Percentiles rank a stretch among this genome's conserved stretches.
phyloP scores from a whole-genome alignment of 2,888 invertebrate genomes.

The Chrysolina oricalcia region DNA sequence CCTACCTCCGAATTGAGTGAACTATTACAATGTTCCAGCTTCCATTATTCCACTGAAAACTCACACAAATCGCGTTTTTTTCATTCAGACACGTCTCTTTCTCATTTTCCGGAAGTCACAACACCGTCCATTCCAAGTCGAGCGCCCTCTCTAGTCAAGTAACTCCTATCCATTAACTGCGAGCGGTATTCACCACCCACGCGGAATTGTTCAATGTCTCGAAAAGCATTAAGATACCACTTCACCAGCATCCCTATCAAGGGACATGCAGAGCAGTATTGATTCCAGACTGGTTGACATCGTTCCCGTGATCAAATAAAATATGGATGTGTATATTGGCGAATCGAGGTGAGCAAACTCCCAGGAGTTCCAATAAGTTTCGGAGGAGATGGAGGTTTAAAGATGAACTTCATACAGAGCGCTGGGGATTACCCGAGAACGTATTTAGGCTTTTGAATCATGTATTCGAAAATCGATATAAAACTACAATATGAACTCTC shows the following conservation, averaged over 20 bases:
- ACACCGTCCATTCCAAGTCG: too few relatives aligned
- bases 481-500: too few relatives aligned
- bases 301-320: not conserved
- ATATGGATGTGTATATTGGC: not conserved
- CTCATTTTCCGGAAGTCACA: too few relatives aligned
- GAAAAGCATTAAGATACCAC: slow-evolving; percentile 41
- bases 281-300: slow-evolving; percentile 5
- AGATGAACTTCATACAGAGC: too few relatives aligned
- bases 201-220: slow-evolving; percentile 41
- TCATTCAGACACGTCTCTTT: not conserved
- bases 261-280: slow-evolving; percentile 10
- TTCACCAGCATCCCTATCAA: not conserved
- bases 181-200: not conserved
- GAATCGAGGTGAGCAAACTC: too few relatives aligned
- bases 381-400: too few relatives aligned
- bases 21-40: not conserved
- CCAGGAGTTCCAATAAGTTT: too few relatives aligned
- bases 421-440: too few relatives aligned
- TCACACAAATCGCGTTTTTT: not conserved
- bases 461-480: too few relatives aligned
- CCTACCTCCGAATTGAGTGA: too few relatives aligned
- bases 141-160: too few relatives aligned
- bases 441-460: too few relatives aligned
- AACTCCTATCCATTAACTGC: not conserved
- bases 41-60: not conserved